phyloP scores from a whole-genome alignment of 35 echinoderm and acorn worm genomes.

The Strongylocentrotus purpuratus region DNA sequence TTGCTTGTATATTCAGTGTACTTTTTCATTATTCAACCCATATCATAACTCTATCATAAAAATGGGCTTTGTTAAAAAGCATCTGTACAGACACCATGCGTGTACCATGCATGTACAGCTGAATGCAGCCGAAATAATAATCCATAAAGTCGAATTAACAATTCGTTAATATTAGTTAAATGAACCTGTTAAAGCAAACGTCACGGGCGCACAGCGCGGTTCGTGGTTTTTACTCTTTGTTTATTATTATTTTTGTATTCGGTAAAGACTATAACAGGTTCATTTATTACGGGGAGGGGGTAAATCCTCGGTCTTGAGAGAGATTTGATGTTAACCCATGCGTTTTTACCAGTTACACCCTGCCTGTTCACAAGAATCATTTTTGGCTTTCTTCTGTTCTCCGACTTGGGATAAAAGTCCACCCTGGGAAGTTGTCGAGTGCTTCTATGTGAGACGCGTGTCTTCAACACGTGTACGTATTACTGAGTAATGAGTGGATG shows the following conservation, averaged over 20 bases:
- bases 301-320: neutral
- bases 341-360: neutral
- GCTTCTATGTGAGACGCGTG: neutral
- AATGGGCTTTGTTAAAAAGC: too few species aligned
- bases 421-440: neutral
- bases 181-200: too few species aligned
- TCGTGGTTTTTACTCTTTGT: neutral
- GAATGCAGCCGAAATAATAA: too few species aligned
- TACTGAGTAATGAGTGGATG: neutral
- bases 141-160: too few species aligned
- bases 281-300: too few species aligned
- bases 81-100: too few species aligned
- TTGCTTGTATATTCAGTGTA: too few species aligned
- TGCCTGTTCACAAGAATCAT: neutral
- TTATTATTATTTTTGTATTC: neutral
- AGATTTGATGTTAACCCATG: neutral
- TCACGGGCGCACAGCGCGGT: neutral
- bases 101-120: too few species aligned
- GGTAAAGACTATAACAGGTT: neutral
- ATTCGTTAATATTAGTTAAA: too few species aligned
- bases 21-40: too few species aligned
- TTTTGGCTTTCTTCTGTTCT: too few species aligned
- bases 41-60: too few species aligned
- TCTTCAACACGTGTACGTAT: neutral
- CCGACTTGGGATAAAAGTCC: neutral